Evolutionary conservation across 2,888 invertebrate genomes (phyloP).

Genomic region (Liopterus haemorrhoidalis): DNA sequence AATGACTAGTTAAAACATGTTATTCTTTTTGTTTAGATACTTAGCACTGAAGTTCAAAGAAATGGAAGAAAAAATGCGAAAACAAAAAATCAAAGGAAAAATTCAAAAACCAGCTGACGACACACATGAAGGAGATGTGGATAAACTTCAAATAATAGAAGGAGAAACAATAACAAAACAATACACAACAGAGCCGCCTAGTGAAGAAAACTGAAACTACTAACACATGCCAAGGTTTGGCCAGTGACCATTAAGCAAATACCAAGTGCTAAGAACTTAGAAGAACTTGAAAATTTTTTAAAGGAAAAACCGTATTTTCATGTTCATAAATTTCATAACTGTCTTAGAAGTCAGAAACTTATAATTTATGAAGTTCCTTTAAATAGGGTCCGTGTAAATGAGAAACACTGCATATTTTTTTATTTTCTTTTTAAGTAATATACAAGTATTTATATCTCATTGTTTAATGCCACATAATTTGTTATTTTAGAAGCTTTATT

Average conservation of each 20-base stretch:
- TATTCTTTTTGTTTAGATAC: conserved; percentile 62
- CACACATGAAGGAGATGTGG: conserved; percentile 34
- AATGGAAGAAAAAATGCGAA: conserved; percentile 74
- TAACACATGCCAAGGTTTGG: neutral
- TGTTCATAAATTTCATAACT: too few species aligned
- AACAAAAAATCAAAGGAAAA: conserved; percentile 59
- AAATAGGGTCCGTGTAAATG: too few species aligned
- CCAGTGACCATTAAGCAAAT: neutral
- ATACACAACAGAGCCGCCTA: conserved; percentile 29
- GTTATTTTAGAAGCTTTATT: too few species aligned
- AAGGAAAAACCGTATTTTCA: too few species aligned
- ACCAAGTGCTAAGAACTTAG: neutral
- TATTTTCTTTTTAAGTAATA: too few species aligned
- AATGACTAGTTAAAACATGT: too few species aligned
- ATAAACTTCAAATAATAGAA: conserved; percentile 31
- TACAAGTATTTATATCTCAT: too few species aligned
- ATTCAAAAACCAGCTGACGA: conserved; percentile 42
- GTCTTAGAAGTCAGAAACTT: too few species aligned
- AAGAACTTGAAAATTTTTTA: too few species aligned
- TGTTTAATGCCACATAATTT: too few species aligned
- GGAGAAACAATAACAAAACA: conserved; percentile 32
- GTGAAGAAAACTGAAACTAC: conserved; percentile 20
- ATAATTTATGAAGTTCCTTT: too few species aligned
- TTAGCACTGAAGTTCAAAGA: conserved; percentile 78
- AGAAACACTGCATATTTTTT: too few species aligned